Percentiles rank a stretch among this genome's conserved stretches.
Evolutionary conservation across 2,797 vertebrate genomes (phyloP).

Genomic region (Microcaecilia unicolor): DNA sequence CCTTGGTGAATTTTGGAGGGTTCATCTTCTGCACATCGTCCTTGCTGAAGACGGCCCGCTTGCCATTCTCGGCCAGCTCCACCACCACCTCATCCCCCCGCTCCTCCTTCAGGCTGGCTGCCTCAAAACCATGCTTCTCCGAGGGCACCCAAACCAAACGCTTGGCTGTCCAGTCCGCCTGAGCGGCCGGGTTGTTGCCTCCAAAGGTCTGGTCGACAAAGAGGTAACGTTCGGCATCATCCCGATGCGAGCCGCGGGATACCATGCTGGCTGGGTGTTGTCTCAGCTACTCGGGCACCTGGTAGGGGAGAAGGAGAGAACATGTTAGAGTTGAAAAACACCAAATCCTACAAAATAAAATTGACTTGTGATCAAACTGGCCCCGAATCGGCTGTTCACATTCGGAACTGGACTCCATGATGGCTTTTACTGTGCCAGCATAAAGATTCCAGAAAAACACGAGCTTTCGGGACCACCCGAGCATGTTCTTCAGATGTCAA

Average conservation of each 20-base stretch:
- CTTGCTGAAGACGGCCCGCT: slow-evolving; percentile 65
- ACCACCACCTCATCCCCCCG: slow-evolving; percentile 77
- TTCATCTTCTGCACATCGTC: slow-evolving; percentile 91
- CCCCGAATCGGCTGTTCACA: too few relatives aligned
- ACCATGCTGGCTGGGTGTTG: slow-evolving; percentile 19
- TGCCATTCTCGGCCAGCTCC: slow-evolving; percentile 78
- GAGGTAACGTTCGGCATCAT: slow-evolving; percentile 68
- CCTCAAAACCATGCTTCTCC: slow-evolving; percentile 85
- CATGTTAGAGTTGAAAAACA: too few relatives aligned
- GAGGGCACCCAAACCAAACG: slow-evolving; percentile 87
- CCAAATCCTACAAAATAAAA: too few relatives aligned
- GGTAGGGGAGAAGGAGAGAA: too few relatives aligned
- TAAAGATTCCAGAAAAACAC: too few relatives aligned
- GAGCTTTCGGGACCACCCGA: too few relatives aligned
- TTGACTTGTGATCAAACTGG: too few relatives aligned
- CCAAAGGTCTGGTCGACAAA: slow-evolving; percentile 33
- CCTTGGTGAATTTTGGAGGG: slow-evolving; percentile 87
- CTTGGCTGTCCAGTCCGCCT: slow-evolving; percentile 86
- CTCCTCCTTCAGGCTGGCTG: slow-evolving; percentile 75
- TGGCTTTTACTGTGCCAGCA: too few relatives aligned
- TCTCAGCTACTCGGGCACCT: background rate
- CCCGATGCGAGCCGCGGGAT: slow-evolving; percentile 27
- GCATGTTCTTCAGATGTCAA: too few relatives aligned
- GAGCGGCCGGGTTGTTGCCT: slow-evolving; percentile 49
- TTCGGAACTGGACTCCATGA: too few relatives aligned